Evolutionary conservation across 2,113 vertebrate species (phyloP), one percentile per base, ranked within the genome.

Genomic region (Parotia lawesii): DNA sequence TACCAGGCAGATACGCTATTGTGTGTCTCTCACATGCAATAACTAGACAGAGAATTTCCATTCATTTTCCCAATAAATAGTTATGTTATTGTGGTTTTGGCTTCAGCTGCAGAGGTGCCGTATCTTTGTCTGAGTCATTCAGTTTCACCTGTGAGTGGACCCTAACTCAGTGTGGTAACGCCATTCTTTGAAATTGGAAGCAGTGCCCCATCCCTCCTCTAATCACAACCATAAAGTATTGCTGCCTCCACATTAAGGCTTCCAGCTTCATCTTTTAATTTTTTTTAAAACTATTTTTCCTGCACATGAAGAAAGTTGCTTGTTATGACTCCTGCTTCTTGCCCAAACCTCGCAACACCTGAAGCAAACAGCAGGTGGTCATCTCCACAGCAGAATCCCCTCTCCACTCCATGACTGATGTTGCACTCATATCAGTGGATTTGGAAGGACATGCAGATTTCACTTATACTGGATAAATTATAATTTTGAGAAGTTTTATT

Each of bases 161-260:
- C 11, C 5, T 23, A 15, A 11, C 45, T 25, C 6, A 2, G 33
- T 33, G 5, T 37, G 12, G 17, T 14, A 53, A 64, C 0, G 2
- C 6, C 7, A 31, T 21, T 66, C 19, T n/a, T 65, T 45, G 17
- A 50, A 64, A n/a, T 0, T 17, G 20, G 35, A 79, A 74, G 38
- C 23, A 37, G 10, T 11, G 22, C 3, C 15, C 9, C 35, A 33
- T 54, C 24, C 8, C 13, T 53, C 22, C 9, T 35, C 28, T 48
- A 57, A 50, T 40, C 48, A 54, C 11, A 60, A 14, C 6, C 9
- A 12, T 18, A 40, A 78, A 45, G 21, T 16, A 37, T 10, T 48
- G 13, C 23, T 65, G 28, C 23, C 23, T 42, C 23, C 11, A 38
- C 20, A 67, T 8, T n/a, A 67, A 53, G 10, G 8, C 6, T 38